Conservation (phyloP, 2,797 vertebrate species). For the Podarcis lilfordi region DNA sequence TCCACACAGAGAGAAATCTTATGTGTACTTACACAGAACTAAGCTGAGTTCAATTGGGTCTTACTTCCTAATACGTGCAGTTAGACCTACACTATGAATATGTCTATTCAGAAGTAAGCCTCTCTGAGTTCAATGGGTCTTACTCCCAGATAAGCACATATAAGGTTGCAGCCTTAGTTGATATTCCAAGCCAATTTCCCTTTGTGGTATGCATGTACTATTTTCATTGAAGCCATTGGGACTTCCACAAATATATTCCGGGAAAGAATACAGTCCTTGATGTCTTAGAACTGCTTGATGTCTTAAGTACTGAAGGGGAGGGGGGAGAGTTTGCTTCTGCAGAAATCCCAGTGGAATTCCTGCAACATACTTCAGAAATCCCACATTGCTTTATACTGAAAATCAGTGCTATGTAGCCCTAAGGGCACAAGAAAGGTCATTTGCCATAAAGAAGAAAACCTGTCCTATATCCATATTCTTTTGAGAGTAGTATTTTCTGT, state of each 20-base stretch:
- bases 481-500: not conserved
- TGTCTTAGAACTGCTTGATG: conserved; percentile 55
- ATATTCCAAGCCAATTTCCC: conserved; percentile 22
- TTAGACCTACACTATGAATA: conserved; percentile 1
- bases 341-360: conserved; percentile 59
- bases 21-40: not conserved
- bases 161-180: conserved; percentile 15
- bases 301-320: conserved; percentile 11
- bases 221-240: not conserved
- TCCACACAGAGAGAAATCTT: not conserved
- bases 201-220: not conserved
- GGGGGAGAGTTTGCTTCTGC: conserved; percentile 19
- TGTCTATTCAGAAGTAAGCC: not conserved
- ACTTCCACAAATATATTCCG: not conserved
- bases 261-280: conserved; percentile 3
- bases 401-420: conserved; percentile 47
- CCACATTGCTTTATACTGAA: conserved; percentile 57
- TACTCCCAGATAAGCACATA: not conserved
- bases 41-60: too few species aligned
- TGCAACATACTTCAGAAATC: conserved; percentile 40
- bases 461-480: not conserved
- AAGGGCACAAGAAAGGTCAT: conserved; percentile 57
- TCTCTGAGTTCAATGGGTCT: not conserved
- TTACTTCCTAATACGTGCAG: not conserved
- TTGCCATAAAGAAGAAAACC: conserved; percentile 55